Base-by-base conservation (phyloP, 2,797 vertebrate species). In the Artibeus jamaicensis region DNA sequence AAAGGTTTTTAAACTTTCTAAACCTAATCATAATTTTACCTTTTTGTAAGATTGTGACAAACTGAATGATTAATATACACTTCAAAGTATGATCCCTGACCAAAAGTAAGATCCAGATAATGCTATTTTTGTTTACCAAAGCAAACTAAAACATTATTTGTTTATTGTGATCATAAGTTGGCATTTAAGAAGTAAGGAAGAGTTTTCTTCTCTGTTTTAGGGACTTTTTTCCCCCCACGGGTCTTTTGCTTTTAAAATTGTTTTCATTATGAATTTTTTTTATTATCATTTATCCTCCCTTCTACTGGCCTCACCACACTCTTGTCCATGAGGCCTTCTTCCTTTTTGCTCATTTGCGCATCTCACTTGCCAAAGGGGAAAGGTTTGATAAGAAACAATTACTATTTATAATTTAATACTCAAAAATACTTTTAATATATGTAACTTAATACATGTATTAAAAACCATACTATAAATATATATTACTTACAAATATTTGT, bases 101-200 rank as follows among this genome's bases (percentile, higher is more conserved):
- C 21, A 68, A 55, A 79, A 37, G n/a, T 55, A 65, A 53, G 39
- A 82, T 26, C 76, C 73, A 95, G n/a, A 59, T 62, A 81, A 42
- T 44, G 10, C 22, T 74, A 14, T 21, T 76, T 10, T 48, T 9
- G 24, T 12, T 87, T 79, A 71, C 1, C 3, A 78, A 94, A 57
- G 22, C 55, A 71, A 92, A n/a, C 10, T 67, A 82, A 67, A 77
- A 67, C 3, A 68, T 29, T 26, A 37, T 6, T 59, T 50, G 9
- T 74, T 81, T 86, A 9, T 7, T 50, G 29, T 42, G 22, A 21
- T 34, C 42, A 2, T 71, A 57, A 37, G 6, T 50, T 44, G 67
- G 14, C 26, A 44, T 88, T 86, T 59, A 21, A 76, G 16, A 92
- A 77, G 1, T 42, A 46, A 9, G 14, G 0, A 34, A 81, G 2